A percentile compares a stretch with the other conserved stretches of the same genome.
Evolutionary conservation across 2,888 invertebrate species (phyloP).

Genomic region (Amorpha juglandis): DNA sequence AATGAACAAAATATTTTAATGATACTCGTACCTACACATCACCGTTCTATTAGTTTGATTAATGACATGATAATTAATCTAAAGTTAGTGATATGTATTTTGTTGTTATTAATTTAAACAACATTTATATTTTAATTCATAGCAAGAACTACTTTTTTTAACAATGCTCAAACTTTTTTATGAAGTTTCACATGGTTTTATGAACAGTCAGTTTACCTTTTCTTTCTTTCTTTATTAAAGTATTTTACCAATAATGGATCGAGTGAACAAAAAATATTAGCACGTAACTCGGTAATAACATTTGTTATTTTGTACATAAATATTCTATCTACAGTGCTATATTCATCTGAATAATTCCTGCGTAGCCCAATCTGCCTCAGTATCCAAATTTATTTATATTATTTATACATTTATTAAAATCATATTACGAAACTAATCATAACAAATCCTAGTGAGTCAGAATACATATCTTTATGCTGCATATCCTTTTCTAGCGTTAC

Average conservation of each 20-base stretch:
- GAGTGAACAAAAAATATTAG: too few species aligned
- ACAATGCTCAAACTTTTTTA: too few species aligned
- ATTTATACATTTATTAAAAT: neutral
- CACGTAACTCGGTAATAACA: too few species aligned
- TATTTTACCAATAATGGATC: too few species aligned
- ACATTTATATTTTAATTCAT: neutral
- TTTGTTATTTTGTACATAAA: too few species aligned
- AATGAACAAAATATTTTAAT: neutral
- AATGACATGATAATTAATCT: slow-evolving; percentile 16
- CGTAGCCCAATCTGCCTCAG: too few species aligned
- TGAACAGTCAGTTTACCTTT: too few species aligned
- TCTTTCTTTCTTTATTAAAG: too few species aligned
- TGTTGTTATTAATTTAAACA: neutral
- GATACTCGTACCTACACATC: slow-evolving; percentile 1
- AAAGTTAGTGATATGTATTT: neutral
- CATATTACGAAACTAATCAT: neutral
- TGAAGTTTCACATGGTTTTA: neutral
- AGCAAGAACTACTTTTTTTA: neutral
- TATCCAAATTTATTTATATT: too few species aligned
- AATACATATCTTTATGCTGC: neutral
- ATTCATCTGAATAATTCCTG: too few species aligned
- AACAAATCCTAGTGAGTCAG: neutral
- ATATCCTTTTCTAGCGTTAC: neutral
- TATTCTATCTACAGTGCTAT: too few species aligned
- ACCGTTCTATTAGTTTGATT: slow-evolving; percentile 1